Conservation (phyloP, 2,113 vertebrate genomes). For the Cololabis saira region DNA sequence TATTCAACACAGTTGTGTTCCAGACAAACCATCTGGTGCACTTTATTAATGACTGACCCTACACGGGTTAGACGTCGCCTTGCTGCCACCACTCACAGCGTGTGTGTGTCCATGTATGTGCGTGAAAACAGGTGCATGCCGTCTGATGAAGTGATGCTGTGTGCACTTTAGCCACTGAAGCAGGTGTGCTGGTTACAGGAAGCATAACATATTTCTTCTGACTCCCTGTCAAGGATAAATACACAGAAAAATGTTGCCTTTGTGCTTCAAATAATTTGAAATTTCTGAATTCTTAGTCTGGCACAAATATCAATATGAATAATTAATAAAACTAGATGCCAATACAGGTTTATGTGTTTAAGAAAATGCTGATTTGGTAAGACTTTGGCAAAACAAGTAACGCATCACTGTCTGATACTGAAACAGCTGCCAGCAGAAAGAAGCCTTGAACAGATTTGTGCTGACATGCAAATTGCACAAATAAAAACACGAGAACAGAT, state of each 20-base stretch:
- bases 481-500: slow-evolving; percentile 39
- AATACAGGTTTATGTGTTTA: not conserved
- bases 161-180: slow-evolving; percentile 53
- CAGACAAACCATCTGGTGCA: slow-evolving; percentile 80
- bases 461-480: slow-evolving; percentile 41
- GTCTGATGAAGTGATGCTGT: slow-evolving; percentile 66
- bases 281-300: no score
- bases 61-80: slow-evolving; percentile 63
- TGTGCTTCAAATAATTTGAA: not conserved
- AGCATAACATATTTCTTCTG: slow-evolving; percentile 15
- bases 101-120: slow-evolving; percentile 38
- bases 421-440: no score
- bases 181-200: slow-evolving; percentile 49
- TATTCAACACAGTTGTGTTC: slow-evolving; percentile 75
- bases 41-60: slow-evolving; percentile 82
- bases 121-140: slow-evolving; percentile 65
- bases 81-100: slow-evolving; percentile 59
- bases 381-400: slow-evolving; percentile 4
- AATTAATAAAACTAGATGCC: not conserved
- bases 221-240: slow-evolving; percentile 11
- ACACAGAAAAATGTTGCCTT: not conserved
- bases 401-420: no score
- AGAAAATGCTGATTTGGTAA: slow-evolving; percentile 9
- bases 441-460: not conserved
- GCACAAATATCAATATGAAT: not conserved